Evolutionary conservation across 1,140 invertebrate genomes (phyloP), one percentile per base, ranked within the genome.

Genomic region (Pogonus chalceus): DNA sequence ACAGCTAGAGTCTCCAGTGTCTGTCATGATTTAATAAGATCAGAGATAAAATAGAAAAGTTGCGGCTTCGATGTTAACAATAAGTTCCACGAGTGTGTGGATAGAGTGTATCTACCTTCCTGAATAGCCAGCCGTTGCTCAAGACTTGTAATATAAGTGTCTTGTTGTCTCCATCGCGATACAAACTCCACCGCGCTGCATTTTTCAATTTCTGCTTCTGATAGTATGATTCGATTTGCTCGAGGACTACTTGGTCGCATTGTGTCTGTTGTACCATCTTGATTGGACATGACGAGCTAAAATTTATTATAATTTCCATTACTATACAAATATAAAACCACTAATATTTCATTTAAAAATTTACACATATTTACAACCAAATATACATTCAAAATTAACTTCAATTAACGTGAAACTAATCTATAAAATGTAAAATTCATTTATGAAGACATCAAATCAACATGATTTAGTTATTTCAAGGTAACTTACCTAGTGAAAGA

Each of bases 81-180:
- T 54, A 57, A 54, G 43, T 57, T 53, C 56, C 56, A 57, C 56
- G 48, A 50, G 53, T 52, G 35, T 20, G 56, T 57, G 56, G 50
- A 53, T 52, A 56, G 51, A 55, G 16, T 47, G 60, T 63, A 65
- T 61, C 58, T 68, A 70, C 68, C 68, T 69, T 70, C 68, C 62
- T 67, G 66, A 58, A 64, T 61, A 49, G 57, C 43, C n/a, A 65
- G 48, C 52, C 60, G 65, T 54, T 65, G 56, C 59, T 70, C 68
- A 55, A 70, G 49, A 37, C 49, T 54, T 23, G 59, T 58, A 14
- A 70, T 56, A 55, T 67, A 70, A 39, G 56, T 56, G 43, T 68
- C 68, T 57, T 70, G 68, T 54, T 64, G 62, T 54, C 60, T 56
- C 68, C 68, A 70, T 21, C 63, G 62, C 23, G 58, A 57, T 31